A percentile compares a stretch with the other conserved stretches of the same genome.
phyloP scores from a whole-genome alignment of 2,113 vertebrate species.

The Syngnathus floridae region DNA sequence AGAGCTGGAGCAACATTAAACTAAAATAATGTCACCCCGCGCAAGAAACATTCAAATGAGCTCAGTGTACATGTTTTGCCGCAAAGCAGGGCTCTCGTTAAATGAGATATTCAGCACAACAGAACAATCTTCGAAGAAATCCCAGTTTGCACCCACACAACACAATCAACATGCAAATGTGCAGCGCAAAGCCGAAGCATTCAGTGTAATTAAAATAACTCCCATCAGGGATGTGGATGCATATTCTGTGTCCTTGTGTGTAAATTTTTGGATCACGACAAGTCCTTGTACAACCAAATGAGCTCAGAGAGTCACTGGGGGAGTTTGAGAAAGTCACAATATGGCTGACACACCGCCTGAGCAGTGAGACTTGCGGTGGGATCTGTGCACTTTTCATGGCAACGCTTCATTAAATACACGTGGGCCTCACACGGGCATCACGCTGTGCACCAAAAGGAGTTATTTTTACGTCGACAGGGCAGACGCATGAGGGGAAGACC shows the following conservation, averaged over 20 bases:
- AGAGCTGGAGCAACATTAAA: neutral
- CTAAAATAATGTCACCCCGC: neutral
- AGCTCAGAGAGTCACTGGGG: slow-evolving; percentile 60
- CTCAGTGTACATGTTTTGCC: slow-evolving; percentile 1
- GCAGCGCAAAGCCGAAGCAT: slow-evolving; percentile 47
- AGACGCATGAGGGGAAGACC: slow-evolving; percentile 49
- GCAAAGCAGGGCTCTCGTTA: slow-evolving; percentile 15
- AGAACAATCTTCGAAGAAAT: slow-evolving; percentile 36
- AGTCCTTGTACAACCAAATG: slow-evolving; percentile 66
- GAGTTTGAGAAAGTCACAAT: slow-evolving; percentile 59
- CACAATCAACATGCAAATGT: slow-evolving; percentile 46
- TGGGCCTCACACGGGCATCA: slow-evolving; percentile 35
- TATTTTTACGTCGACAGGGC: slow-evolving; percentile 59
- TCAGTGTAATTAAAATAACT: slow-evolving; percentile 64
- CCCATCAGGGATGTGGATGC: slow-evolving; percentile 60
- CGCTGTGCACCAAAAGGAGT: slow-evolving; percentile 40
- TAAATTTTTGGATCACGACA: slow-evolving; percentile 58
- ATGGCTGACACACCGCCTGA: slow-evolving; percentile 35
- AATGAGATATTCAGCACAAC: slow-evolving; percentile 37
- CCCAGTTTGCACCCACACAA: slow-evolving; percentile 26
- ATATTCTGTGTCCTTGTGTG: slow-evolving; percentile 55
- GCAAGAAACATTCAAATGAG: slow-evolving; percentile 12
- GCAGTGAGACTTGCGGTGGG: slow-evolving; percentile 37
- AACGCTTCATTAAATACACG: slow-evolving; percentile 61
- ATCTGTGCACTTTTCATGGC: slow-evolving; percentile 45